These are phyloP conservation scores for Sycophaga agraensis DNA, from an alignment of 1,140 invertebrate genomes.

Conservation along the genomic window DNA sequence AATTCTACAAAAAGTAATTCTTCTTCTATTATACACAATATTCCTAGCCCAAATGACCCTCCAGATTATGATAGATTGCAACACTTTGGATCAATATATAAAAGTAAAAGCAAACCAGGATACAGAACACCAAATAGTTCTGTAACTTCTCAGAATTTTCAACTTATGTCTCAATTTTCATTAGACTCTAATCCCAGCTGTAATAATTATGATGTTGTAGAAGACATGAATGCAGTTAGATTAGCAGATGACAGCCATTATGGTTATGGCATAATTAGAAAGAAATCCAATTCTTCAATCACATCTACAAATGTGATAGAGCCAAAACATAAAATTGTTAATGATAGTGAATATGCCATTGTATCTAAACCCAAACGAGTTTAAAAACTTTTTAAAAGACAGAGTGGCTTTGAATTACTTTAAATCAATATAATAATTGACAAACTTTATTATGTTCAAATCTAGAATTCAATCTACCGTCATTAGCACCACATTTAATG, in stretches of 20 bases:
- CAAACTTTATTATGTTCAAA: neutral
- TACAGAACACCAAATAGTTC: conserved; percentile 61
- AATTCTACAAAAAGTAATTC: conserved; percentile 38
- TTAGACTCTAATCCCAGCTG: conserved; percentile 39
- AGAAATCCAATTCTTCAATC: conserved; percentile 58
- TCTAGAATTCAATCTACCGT: too few species aligned
- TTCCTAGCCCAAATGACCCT: conserved; percentile 37
- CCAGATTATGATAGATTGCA: conserved; percentile 75
- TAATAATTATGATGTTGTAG: conserved; percentile 72
- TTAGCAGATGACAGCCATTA: conserved; percentile 76
- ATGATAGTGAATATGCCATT: conserved; percentile 76
- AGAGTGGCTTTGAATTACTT: conserved; percentile 19
- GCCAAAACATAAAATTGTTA: conserved; percentile 68
- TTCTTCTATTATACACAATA: conserved; percentile 43
- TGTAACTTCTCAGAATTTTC: conserved; percentile 30
- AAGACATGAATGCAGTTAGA: conserved; percentile 66
- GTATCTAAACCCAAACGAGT: conserved; percentile 80
- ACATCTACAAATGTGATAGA: conserved; percentile 43
- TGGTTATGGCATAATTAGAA: conserved; percentile 75
- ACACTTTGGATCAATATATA: conserved; percentile 73
- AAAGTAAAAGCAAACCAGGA: conserved; percentile 65
- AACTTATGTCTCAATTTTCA: conserved; percentile 31
- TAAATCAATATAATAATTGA: conserved; percentile 7
- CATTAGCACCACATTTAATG: too few species aligned
- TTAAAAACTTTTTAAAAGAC: conserved; percentile 46